Evolutionary conservation across 2,113 vertebrate genomes (phyloP), one percentile per base, ranked within the genome.

Genomic region (Albula glossodonta): DNA sequence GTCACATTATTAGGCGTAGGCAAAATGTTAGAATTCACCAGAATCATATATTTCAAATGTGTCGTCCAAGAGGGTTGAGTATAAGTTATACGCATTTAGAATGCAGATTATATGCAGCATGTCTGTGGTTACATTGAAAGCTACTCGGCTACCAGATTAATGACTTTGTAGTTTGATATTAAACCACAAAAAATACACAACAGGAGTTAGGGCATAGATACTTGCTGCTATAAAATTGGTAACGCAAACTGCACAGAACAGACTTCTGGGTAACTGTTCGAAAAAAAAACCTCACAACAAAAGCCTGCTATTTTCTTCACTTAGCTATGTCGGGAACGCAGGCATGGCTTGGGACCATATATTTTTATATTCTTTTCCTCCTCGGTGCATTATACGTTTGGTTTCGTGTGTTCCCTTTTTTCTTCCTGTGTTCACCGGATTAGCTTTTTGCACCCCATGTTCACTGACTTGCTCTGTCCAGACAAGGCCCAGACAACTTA

Each of bases 401-500:
- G 70, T 8, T 85, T 87, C 83, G 83, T 83, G 49, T 84, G 81
- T 88, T 52, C 81, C 88, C 86, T 87, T 85, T 77, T 78, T 88
- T 78, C 51, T 80, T 81, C 79, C 84, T 87, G 83, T 83, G 60
- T 70, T n/a, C 8, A 49, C 84, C 31, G 83, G 70, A 78, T 83
- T 41, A 78, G 12, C 78, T 66, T 66, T 41, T 82, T 83, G 51
- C 78, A 70, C 80, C 81, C 86, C 88, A 17, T 78, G 77, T 78
- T 87, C 52, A 79, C 86, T 89, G 91, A 90, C 90, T 89, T 88
- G 88, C 90, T 89, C 91, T 85, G 84, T 90, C 93, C 91, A 96
- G 94, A 96, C 94, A 93, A 88, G 86, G 93, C 88, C 94, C 94
- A 96, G 95, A 96, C 95, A 90, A 91, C 93, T 93, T 89, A 89